phyloP scores from a whole-genome alignment of 2,888 invertebrate species.

The Himalopsyche japonica region DNA sequence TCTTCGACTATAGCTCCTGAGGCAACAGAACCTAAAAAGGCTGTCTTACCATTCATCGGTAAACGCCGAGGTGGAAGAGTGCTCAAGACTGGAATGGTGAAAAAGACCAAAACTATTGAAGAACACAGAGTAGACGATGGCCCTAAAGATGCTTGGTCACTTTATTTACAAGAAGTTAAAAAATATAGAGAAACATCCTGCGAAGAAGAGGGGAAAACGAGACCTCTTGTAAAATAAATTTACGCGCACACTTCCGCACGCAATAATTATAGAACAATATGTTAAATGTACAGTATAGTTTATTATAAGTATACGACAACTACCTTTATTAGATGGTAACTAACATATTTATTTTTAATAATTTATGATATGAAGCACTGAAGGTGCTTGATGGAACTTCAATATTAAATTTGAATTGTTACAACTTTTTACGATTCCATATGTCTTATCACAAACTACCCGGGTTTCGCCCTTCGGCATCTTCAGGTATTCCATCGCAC shows the following conservation, averaged over 20 bases:
- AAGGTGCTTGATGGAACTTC: too few species aligned
- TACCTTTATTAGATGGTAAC: slow-evolving; percentile 10
- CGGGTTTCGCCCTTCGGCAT: too few species aligned
- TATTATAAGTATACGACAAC: not conserved
- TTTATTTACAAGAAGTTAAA: slow-evolving; percentile 92
- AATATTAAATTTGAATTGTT: too few species aligned
- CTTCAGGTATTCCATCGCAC: too few species aligned
- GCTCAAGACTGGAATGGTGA: slow-evolving; percentile 87
- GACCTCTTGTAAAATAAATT: slow-evolving; percentile 84
- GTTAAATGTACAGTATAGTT: not conserved
- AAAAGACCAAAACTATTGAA: slow-evolving; percentile 73
- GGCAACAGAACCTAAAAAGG: slow-evolving; percentile 51
- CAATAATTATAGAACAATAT: not conserved
- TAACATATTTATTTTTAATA: too few species aligned
- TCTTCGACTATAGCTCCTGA: slow-evolving; percentile 43
- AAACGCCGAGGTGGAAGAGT: slow-evolving; percentile 85
- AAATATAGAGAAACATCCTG: slow-evolving; percentile 91
- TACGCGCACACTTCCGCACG: not conserved
- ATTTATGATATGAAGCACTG: too few species aligned
- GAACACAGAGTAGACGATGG: slow-evolving; percentile 65
- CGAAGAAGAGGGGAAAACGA: slow-evolving; percentile 87
- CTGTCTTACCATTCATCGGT: slow-evolving; percentile 64
- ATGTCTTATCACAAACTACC: too few species aligned
- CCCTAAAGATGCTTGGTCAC: slow-evolving; percentile 88
- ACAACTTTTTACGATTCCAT: too few species aligned